Percentiles rank a stretch among this genome's conserved stretches.
Conservation (phyloP, 2,888 invertebrate species). For the Plusia festucae region DNA sequence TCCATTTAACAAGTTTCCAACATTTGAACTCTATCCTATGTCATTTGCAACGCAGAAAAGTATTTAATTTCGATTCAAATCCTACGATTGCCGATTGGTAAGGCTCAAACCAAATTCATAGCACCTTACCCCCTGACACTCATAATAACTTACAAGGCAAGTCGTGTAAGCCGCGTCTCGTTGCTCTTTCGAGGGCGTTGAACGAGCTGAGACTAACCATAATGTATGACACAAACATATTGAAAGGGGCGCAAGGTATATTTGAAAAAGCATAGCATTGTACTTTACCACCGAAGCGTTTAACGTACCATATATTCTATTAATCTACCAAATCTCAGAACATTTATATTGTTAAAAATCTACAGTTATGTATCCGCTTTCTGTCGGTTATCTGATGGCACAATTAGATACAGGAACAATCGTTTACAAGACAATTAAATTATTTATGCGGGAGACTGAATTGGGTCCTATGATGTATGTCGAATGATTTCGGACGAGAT, state of each 20-base stretch:
- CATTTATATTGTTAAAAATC: slow-evolving; percentile 48
- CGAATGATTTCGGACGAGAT: slow-evolving; percentile 41
- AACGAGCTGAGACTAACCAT: slow-evolving; percentile 37
- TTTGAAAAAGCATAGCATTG: slow-evolving; percentile 51
- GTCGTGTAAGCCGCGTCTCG: slow-evolving; percentile 17
- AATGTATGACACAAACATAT: slow-evolving; percentile 46
- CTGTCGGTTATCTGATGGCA: slow-evolving; percentile 66
- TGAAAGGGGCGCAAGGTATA: slow-evolving; percentile 39
- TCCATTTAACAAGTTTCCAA: too few relatives aligned
- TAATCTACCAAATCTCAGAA: slow-evolving; percentile 44
- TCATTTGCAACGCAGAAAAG: too few relatives aligned
- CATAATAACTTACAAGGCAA: slow-evolving; percentile 31
- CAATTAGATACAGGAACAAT: slow-evolving; percentile 65
- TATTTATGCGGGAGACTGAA: slow-evolving; percentile 48
- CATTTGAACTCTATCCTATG: too few relatives aligned
- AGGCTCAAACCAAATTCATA: slow-evolving; percentile 19
- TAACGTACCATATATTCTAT: slow-evolving; percentile 40
- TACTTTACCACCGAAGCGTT: slow-evolving; percentile 48
- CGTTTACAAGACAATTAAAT: slow-evolving; percentile 65
- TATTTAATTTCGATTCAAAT: neutral
- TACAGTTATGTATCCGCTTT: slow-evolving; percentile 64
- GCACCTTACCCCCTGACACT: slow-evolving; percentile 46
- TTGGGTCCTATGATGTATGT: slow-evolving; percentile 53
- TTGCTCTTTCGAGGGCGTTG: slow-evolving; percentile 40
- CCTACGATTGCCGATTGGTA: too few relatives aligned